Evolutionary conservation across 2,113 vertebrate genomes (phyloP).

Genomic region (Salvator merianae): DNA sequence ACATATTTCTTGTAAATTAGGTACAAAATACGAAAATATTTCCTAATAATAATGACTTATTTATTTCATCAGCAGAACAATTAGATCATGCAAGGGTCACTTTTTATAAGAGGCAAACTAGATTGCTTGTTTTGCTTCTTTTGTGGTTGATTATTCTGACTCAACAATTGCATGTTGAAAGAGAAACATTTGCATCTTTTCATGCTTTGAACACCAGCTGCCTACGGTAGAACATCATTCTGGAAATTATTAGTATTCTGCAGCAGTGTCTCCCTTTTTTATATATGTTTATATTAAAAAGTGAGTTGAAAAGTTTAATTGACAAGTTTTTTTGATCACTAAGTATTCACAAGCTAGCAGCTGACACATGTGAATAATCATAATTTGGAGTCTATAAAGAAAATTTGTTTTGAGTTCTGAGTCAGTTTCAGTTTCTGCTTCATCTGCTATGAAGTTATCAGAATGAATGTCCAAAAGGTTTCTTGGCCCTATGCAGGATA

Average conservation of each 20-base stretch:
- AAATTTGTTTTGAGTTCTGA: slow-evolving; percentile 30
- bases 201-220: slow-evolving; percentile 24
- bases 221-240: slow-evolving; percentile 36
- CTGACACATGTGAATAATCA: slow-evolving; percentile 14
- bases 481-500: neutral
- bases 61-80: slow-evolving; percentile 44
- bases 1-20: neutral
- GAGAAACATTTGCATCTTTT: slow-evolving; percentile 35
- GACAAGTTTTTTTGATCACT: slow-evolving; percentile 35
- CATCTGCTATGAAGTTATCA: neutral
- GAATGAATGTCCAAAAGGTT: slow-evolving; percentile 15
- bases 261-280: slow-evolving; percentile 9
- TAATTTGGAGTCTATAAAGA: slow-evolving; percentile 6
- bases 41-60: slow-evolving; percentile 28
- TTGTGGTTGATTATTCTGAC: slow-evolving; percentile 10
- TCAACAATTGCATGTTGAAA: slow-evolving; percentile 12
- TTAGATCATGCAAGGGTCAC: slow-evolving; percentile 40
- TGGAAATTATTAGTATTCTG: slow-evolving; percentile 40
- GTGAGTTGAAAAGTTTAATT: slow-evolving; percentile 34
- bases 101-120: slow-evolving; percentile 36
- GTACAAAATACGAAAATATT: slow-evolving; percentile 27
- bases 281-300: neutral
- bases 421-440: neutral
- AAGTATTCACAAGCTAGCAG: slow-evolving; percentile 37
- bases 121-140: slow-evolving; percentile 12